Percentiles rank a stretch among this genome's conserved stretches.
phyloP scores from a whole-genome alignment of 2,113 vertebrate genomes.

The Protobothrops flavoviridis region DNA sequence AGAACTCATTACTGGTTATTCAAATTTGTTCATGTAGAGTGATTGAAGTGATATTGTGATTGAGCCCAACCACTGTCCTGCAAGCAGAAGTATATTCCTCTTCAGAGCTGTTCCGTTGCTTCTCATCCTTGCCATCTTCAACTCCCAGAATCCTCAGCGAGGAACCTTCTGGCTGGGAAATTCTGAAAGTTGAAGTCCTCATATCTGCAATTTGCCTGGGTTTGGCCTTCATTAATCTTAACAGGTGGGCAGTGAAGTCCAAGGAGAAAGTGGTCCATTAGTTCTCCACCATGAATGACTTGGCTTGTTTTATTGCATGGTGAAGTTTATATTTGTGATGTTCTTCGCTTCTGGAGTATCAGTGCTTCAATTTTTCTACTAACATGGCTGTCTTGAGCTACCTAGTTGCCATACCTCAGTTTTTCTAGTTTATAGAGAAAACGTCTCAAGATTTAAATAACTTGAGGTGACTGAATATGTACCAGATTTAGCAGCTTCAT shows the following conservation, averaged over 20 bases:
- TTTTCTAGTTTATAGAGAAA: neutral
- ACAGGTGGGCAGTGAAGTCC: neutral
- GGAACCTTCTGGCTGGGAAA: neutral
- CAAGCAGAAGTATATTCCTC: too few species aligned
- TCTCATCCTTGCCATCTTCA: too few species aligned
- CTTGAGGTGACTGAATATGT: neutral
- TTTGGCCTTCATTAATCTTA: neutral
- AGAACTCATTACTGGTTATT: neutral
- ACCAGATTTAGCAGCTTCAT: constrained; percentile 18
- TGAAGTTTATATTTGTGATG: neutral
- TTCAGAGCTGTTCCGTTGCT: too few species aligned
- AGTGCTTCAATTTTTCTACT: neutral
- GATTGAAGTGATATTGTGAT: neutral
- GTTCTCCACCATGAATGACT: neutral
- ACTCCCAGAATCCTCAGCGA: too few species aligned
- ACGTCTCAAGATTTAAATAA: neutral
- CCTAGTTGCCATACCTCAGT: neutral
- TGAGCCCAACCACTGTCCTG: neutral
- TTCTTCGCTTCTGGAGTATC: neutral
- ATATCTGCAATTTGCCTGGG: neutral
- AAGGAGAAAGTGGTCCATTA: neutral
- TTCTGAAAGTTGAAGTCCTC: neutral
- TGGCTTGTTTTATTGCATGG: neutral
- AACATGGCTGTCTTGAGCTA: neutral
- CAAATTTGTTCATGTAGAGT: neutral